Evolutionary conservation across 2,888 invertebrate genomes (phyloP).

Genomic region (Brachyptera putata): DNA sequence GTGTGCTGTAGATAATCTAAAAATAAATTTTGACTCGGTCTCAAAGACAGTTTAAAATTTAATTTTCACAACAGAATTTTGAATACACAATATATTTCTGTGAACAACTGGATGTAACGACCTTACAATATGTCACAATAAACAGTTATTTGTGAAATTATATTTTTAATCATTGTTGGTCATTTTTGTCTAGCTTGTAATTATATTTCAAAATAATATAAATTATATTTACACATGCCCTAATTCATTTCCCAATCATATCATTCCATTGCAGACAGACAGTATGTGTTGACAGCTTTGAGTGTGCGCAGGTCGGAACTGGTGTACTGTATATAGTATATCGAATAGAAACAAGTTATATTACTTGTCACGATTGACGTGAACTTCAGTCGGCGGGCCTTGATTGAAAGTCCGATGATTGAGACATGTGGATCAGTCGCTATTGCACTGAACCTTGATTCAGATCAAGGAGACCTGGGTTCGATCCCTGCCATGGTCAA

Average conservation of each 20-base stretch:
- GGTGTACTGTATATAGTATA: too few relatives aligned
- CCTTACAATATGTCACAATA: slow-evolving; percentile 56
- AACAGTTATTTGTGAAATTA: slow-evolving; percentile 63
- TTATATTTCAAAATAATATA: slow-evolving; percentile 14
- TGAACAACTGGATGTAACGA: slow-evolving; percentile 48
- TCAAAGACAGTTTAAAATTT: slow-evolving; percentile 36
- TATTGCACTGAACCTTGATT: too few relatives aligned
- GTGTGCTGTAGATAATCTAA: slow-evolving; percentile 32
- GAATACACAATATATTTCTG: slow-evolving; percentile 43
- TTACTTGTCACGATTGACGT: neutral
- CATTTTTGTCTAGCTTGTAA: slow-evolving; percentile 22
- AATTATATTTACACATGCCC: slow-evolving; percentile 1
- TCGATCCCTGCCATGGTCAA: too few relatives aligned
- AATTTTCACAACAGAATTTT: slow-evolving; percentile 40
- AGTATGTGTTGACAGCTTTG: too few relatives aligned
- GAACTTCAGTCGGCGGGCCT: too few relatives aligned
- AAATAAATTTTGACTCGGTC: neutral
- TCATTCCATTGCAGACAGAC: neutral
- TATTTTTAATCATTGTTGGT: slow-evolving; percentile 42
- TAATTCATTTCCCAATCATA: neutral
- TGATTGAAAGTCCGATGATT: too few relatives aligned
- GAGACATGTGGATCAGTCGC: too few relatives aligned
- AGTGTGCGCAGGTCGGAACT: neutral
- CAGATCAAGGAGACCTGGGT: too few relatives aligned
- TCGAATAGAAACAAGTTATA: neutral